Conservation (phyloP, 2,888 invertebrate species). For the Notocelia uddmanniana region DNA sequence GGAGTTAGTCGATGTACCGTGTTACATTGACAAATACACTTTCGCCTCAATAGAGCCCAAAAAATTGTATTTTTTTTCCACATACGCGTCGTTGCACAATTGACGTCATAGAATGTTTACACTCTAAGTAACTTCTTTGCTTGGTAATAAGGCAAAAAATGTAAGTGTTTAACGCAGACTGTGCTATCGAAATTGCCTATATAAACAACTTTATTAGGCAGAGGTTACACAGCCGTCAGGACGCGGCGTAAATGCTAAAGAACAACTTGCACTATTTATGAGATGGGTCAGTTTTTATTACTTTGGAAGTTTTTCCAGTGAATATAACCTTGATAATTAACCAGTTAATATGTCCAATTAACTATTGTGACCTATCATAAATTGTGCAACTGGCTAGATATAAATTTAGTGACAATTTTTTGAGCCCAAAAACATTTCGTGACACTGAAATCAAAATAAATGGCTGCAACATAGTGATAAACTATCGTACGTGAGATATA, state of each 20-base stretch:
- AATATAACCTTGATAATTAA: too few species aligned
- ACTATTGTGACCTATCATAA: too few species aligned
- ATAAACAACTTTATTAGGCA: background rate
- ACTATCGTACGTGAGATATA: constrained; percentile 31
- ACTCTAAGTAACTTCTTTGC: too few species aligned
- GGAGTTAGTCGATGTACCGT: constrained; percentile 54
- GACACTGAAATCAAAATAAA: constrained; percentile 48
- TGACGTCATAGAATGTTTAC: too few species aligned
- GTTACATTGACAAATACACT: constrained; percentile 51
- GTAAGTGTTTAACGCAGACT: too few species aligned
- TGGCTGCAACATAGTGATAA: constrained; percentile 60
- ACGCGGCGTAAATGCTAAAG: background rate
- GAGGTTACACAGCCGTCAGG: background rate
- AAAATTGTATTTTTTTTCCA: constrained; percentile 14
- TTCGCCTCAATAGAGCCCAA: constrained; percentile 53
- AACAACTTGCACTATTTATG: too few species aligned
- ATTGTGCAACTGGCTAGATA: too few species aligned
- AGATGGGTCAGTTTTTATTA: too few species aligned
- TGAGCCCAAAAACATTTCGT: constrained; percentile 47
- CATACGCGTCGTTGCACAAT: background rate
- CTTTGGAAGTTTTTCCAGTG: too few species aligned
- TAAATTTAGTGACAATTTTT: constrained; percentile 4
- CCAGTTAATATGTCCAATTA: too few species aligned
- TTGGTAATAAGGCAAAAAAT: too few species aligned
- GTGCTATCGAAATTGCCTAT: too few species aligned